These are phyloP conservation scores for Tyrannus savana DNA, from an alignment of 2,113 vertebrate genomes.

Conservation along the genomic window DNA sequence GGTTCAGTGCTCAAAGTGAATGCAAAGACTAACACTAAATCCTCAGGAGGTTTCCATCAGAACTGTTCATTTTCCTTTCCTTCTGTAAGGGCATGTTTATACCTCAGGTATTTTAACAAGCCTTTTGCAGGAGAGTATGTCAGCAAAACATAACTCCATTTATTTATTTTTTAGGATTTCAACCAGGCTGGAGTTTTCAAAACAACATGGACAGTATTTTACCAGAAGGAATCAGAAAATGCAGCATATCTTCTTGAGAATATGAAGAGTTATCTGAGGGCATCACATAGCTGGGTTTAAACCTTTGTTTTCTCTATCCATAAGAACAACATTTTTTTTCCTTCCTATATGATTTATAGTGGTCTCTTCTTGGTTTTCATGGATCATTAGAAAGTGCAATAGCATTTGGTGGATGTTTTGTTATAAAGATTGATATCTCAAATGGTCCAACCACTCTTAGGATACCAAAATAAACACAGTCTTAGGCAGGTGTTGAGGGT, in stretches of 20 bases:
- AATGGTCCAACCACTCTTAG: not conserved
- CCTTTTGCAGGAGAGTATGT: not conserved
- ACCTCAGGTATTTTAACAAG: not conserved
- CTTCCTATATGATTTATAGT: not conserved
- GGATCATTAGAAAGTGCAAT: constrained; percentile 31
- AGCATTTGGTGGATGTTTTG: not conserved
- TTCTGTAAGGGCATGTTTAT: not conserved
- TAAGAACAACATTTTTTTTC: not conserved
- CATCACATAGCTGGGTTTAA: not conserved
- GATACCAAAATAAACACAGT: not conserved
- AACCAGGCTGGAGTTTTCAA: not conserved
- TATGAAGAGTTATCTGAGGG: not conserved
- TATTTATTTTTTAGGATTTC: not conserved
- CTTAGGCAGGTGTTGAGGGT: not conserved
- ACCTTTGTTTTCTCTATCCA: not conserved
- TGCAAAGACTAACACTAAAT: not conserved
- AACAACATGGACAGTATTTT: not conserved
- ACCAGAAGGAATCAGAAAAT: not conserved
- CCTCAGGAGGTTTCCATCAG: not conserved
- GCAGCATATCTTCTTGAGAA: not conserved
- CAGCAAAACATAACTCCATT: not conserved
- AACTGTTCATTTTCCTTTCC: not conserved
- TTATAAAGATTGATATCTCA: not conserved
- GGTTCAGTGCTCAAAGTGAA: not conserved
- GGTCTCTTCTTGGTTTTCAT: not conserved